Evolutionary conservation across 1,140 invertebrate species (phyloP), one percentile per base, ranked within the genome.

Genomic region (Oryctes rhinoceros): DNA sequence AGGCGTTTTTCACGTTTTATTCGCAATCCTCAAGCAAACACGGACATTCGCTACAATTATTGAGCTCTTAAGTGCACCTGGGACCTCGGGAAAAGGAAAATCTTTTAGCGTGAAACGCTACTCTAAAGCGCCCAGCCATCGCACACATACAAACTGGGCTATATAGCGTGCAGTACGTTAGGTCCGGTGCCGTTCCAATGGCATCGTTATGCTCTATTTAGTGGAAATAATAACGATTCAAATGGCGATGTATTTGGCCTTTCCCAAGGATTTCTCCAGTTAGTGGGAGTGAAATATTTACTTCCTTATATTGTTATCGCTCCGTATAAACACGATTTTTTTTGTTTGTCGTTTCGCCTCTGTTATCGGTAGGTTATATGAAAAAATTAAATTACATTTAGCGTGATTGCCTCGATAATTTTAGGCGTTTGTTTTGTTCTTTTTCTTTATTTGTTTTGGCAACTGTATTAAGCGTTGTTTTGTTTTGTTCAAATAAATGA

Each of bases 1-100:
- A 53, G 4, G 49, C 4, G 49, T 53, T 53, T 53, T 53, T 53
- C 49, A 13, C 49, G 9, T 53, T 53, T 53, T 53, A 53, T 53
- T 53, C 49, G 5, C 5, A 7, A 44, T 44, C 39, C 24, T 53
- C 49, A 4, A 53, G 13, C 49, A 53, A 53, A 15, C 49, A 53
- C 49, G 49, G n/a, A 53, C 49, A 53, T 53, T 53, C n/a, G n/a
- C 13, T 53, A 53, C 49, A 53, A 53, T 53, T 53, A 53, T 53
- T 53, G 49, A 53, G 49, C 49, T 53, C 49, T 53, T 53, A 53
- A 53, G 49, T 53, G 49, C 49, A 53, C 49, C 49, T 53, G 49
- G 11, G n/a, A 15, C 49, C n/a, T 44, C 39, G 3, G 9, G 13
- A 18, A 53, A 53, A 15, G 49, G 49, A 15, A 53, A 53, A 53